Conservation (phyloP, 2,888 invertebrate genomes). For the Ceramica pisi region DNA sequence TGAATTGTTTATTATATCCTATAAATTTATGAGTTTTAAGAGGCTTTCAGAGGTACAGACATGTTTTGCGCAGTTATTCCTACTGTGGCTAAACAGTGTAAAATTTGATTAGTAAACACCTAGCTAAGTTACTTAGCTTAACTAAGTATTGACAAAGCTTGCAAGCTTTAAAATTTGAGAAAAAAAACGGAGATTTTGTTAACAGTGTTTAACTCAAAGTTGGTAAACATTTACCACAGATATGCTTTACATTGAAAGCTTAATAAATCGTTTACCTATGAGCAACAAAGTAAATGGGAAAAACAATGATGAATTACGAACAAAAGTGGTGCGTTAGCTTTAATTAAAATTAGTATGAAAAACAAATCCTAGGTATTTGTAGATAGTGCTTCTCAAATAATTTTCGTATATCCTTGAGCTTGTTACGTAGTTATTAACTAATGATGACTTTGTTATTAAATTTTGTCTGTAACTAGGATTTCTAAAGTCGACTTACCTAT, state of each 20-base stretch:
- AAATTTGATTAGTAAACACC: constrained; percentile 2
- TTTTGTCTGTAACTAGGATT: neutral
- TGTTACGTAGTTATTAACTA: neutral
- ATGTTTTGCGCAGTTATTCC: constrained; percentile 12
- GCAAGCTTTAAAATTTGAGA: neutral
- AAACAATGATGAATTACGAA: constrained; percentile 2
- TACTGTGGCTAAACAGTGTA: constrained; percentile 22
- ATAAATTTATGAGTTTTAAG: constrained; percentile 32
- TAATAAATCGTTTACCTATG: neutral
- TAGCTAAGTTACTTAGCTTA: constrained; percentile 4
- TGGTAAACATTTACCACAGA: neutral
- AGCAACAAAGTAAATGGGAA: neutral
- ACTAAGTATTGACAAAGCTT: constrained; percentile 1
- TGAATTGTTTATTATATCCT: constrained; percentile 7
- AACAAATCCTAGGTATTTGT: neutral
- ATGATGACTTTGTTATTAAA: too few species aligned
- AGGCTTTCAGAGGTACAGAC: constrained; percentile 27
- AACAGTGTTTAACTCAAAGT: neutral
- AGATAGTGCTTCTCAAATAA: neutral
- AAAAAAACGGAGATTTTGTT: constrained; percentile 13
- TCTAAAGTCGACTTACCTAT: constrained; percentile 1
- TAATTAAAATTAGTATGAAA: constrained; percentile 6
- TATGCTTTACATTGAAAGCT: constrained; percentile 8
- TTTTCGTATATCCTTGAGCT: neutral
- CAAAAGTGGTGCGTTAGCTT: constrained; percentile 17